phyloP scores from a whole-genome alignment of 2,888 invertebrate genomes.

The Tipula lateralis region DNA sequence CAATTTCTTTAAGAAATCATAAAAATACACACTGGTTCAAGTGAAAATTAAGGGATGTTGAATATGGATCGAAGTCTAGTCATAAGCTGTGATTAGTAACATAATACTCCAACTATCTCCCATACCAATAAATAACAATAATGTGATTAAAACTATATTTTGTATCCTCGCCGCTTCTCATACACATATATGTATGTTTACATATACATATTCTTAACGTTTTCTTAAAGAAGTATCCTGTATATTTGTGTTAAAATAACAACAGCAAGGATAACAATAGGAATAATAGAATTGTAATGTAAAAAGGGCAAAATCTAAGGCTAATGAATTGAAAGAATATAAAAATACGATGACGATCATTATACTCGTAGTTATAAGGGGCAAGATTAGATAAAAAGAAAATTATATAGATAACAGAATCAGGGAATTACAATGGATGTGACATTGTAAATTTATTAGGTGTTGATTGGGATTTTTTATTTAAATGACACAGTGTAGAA shows the following conservation, averaged over 20 bases:
- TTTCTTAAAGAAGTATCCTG: neutral
- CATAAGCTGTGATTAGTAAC: conserved; percentile 11
- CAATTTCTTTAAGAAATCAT: neutral
- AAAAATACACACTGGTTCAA: neutral
- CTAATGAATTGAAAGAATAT: conserved; percentile 19
- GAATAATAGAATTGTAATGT: neutral
- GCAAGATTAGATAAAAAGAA: neutral
- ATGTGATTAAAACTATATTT: conserved; percentile 20
- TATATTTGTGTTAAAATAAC: neutral
- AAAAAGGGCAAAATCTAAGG: neutral
- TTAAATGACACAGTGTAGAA: too few species aligned
- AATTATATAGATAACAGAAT: neutral
- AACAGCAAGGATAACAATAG: neutral
- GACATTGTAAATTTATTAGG: neutral
- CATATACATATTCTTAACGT: neutral
- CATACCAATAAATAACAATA: conserved; percentile 24
- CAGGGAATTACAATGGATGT: neutral
- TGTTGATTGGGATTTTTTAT: neutral
- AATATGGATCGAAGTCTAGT: neutral
- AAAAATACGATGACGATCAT: neutral
- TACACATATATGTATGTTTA: too few species aligned
- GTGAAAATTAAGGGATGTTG: neutral
- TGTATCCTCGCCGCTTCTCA: neutral
- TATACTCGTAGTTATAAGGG: neutral
- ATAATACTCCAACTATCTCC: neutral